Percentiles rank a stretch among this genome's conserved stretches.
Conservation (phyloP, 2,113 vertebrate genomes). For the Corvus hawaiiensis region DNA sequence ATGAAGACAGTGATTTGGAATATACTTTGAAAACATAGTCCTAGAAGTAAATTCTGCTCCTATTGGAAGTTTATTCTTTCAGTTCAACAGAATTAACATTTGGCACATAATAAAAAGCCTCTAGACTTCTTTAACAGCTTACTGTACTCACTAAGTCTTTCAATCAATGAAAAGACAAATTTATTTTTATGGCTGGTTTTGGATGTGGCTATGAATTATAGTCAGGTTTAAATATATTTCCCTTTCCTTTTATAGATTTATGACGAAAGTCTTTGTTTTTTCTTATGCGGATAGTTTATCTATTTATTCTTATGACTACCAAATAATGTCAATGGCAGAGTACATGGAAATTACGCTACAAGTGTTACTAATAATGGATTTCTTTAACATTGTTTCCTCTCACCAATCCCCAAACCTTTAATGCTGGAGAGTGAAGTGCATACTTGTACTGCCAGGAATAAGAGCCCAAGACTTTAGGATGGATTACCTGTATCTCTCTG, state of each 20-base stretch:
- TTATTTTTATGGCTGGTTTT: neutral
- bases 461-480: neutral
- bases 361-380: neutral
- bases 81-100: neutral
- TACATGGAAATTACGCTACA: neutral
- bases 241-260: neutral
- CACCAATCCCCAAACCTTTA: neutral
- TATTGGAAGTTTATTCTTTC: neutral
- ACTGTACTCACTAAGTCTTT: neutral
- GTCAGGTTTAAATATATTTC: neutral
- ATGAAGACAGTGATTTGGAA: neutral
- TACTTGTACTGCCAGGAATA: neutral
- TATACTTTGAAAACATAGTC: neutral
- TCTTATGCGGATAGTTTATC: neutral
- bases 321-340: neutral
- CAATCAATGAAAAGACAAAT: neutral
- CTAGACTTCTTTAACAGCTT: neutral
- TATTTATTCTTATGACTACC: neutral
- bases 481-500: neutral
- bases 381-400: neutral
- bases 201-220: neutral
- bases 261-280: neutral
- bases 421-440: neutral
- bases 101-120: neutral
- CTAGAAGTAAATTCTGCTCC: neutral